A percentile compares a stretch with the other conserved stretches of the same genome.
Conservation (phyloP, 2,888 invertebrate species). For the Stictocephala bisonia region DNA sequence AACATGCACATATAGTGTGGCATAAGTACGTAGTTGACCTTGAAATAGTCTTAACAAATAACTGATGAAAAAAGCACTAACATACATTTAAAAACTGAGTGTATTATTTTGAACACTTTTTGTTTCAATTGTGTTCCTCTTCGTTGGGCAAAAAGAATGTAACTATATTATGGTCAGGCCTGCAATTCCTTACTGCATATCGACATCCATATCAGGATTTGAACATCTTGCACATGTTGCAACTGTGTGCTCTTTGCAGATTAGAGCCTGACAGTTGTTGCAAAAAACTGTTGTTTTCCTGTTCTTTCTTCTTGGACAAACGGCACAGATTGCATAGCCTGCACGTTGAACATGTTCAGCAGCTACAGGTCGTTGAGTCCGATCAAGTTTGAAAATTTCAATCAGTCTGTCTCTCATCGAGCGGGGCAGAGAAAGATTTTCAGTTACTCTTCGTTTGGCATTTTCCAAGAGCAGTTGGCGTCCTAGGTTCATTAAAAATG, state of each 20-base stretch:
- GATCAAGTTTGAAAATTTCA: conserved; percentile 28
- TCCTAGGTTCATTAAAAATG: conserved; percentile 22
- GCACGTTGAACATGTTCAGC: conserved; percentile 1
- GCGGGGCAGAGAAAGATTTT: not conserved
- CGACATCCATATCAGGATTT: not conserved
- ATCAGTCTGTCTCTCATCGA: conserved; percentile 12
- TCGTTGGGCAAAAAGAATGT: not conserved
- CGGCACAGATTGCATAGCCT: conserved; percentile 4
- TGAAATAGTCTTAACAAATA: conserved; percentile 1
- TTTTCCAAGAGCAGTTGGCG: conserved; percentile 5
- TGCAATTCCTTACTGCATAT: conserved; percentile 1
- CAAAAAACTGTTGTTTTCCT: conserved; percentile 32
- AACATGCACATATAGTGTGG: not conserved
- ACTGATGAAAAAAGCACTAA: not conserved
- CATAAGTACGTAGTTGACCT: not conserved
- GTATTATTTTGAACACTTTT: not conserved
- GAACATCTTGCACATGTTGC: conserved; percentile 6
- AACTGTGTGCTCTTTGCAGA: conserved; percentile 30
- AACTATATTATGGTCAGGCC: not conserved
- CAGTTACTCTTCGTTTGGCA: conserved; percentile 7
- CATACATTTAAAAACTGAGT: not conserved
- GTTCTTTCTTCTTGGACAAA: conserved; percentile 31
- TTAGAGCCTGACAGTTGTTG: not conserved
- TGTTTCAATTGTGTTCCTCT: not conserved
- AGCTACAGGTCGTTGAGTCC: conserved; percentile 4